A percentile compares a stretch with the other conserved stretches of the same genome.
phyloP scores from a whole-genome alignment of 2,113 vertebrate species.

The Oreotrochilus melanogaster region DNA sequence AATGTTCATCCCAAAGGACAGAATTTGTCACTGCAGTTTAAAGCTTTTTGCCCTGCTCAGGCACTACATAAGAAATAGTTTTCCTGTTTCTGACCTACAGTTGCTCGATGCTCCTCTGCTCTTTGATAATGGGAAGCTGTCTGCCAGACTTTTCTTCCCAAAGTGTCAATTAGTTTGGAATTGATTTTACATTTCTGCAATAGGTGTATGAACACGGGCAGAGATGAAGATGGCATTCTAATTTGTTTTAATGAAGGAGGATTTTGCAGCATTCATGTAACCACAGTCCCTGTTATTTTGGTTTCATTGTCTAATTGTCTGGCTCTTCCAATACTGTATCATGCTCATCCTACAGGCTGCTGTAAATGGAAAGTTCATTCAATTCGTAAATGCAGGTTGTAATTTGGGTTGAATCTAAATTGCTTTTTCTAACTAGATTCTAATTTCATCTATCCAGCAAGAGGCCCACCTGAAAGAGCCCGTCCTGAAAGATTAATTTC shows the following conservation, averaged over 20 bases:
- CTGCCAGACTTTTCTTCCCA: conserved; percentile 5
- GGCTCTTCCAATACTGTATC: neutral
- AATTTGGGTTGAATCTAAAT: neutral
- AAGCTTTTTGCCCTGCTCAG: neutral
- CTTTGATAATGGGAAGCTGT: neutral
- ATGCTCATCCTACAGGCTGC: neutral
- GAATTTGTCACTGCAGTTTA: neutral
- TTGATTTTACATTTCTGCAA: conserved; percentile 7
- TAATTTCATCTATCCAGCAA: neutral
- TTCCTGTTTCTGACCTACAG: neutral
- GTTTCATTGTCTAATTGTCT: neutral
- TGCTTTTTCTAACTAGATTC: neutral
- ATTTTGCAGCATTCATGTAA: neutral
- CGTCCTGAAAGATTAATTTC: neutral
- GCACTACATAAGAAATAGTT: neutral
- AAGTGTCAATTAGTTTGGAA: conserved; percentile 41
- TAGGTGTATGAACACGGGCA: neutral
- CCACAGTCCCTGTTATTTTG: neutral
- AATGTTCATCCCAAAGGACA: neutral
- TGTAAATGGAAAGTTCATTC: neutral
- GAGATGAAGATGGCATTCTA: neutral
- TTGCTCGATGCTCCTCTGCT: neutral
- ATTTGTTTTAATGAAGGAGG: neutral
- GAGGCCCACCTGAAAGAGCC: neutral
- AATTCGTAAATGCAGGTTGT: neutral